Evolutionary conservation across 64 coral and sea anemone genomes (phyloP).

Genomic region (Actinia tenebrosa): DNA sequence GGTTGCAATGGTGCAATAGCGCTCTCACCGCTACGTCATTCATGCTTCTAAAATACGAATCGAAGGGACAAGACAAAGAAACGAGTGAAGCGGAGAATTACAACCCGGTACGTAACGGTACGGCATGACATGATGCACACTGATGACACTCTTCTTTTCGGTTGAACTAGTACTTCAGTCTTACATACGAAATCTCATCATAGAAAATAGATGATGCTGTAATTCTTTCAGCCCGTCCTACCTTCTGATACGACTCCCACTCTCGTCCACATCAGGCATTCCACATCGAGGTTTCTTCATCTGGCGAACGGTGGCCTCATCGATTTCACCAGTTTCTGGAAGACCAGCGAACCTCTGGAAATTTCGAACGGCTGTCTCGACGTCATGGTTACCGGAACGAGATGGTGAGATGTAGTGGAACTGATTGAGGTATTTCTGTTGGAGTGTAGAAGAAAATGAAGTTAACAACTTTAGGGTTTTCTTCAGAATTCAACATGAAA

Average conservation of each 20-base stretch:
- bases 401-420: slow-evolving; percentile 65
- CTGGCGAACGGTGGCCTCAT: slow-evolving; percentile 38
- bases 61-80: too few relatives aligned
- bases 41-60: too few relatives aligned
- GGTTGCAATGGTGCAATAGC: too few relatives aligned
- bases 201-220: not conserved
- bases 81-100: too few relatives aligned
- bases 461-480: not conserved
- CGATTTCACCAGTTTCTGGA: slow-evolving; percentile 59
- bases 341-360: slow-evolving; percentile 73
- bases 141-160: too few relatives aligned
- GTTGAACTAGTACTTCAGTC: too few relatives aligned
- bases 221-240: not conserved
- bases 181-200: too few relatives aligned
- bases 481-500: not conserved
- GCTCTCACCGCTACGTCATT: too few relatives aligned
- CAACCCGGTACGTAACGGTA: too few relatives aligned
- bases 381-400: slow-evolving; percentile 69
- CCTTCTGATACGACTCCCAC: not conserved
- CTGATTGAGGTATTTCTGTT: slow-evolving; percentile 52
- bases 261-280: slow-evolving; percentile 60
- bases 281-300: slow-evolving; percentile 90
- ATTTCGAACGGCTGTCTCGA: slow-evolving; percentile 40
- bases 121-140: too few relatives aligned
- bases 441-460: not conserved